phyloP scores from a whole-genome alignment of 2,888 invertebrate genomes.

The Cephus pulcher region DNA sequence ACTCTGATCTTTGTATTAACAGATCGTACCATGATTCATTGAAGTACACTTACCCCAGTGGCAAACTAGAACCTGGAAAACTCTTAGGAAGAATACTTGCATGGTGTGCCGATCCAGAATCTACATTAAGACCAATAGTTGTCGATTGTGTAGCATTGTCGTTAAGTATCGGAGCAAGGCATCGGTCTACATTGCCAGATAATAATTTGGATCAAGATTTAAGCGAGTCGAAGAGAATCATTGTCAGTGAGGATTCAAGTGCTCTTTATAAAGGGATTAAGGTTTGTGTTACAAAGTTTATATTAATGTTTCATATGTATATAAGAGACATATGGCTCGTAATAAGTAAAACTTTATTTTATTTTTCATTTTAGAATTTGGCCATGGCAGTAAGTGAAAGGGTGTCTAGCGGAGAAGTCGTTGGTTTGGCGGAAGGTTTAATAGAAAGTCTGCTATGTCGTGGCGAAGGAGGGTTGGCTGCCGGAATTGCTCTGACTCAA shows the following conservation, averaged over 20 bases:
- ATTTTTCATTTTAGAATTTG: conserved; percentile 36
- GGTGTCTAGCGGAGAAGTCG: conserved; percentile 51
- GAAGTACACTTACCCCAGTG: conserved; percentile 59
- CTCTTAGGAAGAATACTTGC: conserved; percentile 54
- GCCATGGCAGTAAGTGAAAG: conserved; percentile 48
- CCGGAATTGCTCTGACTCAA: conserved; percentile 51
- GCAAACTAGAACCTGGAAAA: conserved; percentile 56
- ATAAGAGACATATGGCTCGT: background rate
- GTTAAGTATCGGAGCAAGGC: conserved; percentile 52
- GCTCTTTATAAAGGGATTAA: conserved; percentile 49
- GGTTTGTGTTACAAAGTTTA: conserved; percentile 24
- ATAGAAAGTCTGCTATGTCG: conserved; percentile 52
- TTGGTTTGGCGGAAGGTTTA: conserved; percentile 54
- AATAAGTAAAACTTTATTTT: conserved; percentile 9
- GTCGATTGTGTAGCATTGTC: conserved; percentile 54
- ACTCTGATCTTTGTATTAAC: background rate
- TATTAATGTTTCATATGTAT: background rate
- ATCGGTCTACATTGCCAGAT: conserved; percentile 49
- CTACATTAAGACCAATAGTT: conserved; percentile 45
- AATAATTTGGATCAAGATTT: conserved; percentile 51
- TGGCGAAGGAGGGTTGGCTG: conserved; percentile 51
- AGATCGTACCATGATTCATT: conserved; percentile 57
- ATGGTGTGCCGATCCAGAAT: conserved; percentile 55
- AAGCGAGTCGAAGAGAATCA: conserved; percentile 48
- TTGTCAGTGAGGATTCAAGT: conserved; percentile 44